Conservation (phyloP, 2,113 vertebrate genomes). For the Otus sunia region DNA sequence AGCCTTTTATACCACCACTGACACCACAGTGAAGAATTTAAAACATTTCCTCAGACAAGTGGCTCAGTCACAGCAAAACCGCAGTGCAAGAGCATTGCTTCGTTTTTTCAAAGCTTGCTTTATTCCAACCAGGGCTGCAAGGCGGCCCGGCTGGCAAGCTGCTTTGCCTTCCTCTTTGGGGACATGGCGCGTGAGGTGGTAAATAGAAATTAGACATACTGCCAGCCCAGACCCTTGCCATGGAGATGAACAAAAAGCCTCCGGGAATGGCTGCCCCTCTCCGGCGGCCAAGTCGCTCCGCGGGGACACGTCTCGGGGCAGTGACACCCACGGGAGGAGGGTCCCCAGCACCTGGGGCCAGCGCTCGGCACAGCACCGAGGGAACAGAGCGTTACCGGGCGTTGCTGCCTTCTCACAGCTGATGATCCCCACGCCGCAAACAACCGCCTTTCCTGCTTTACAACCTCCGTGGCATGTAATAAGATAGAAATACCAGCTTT, state of each 20-base stretch:
- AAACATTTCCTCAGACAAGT: slow-evolving; percentile 40
- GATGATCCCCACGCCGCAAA: fast-evolving
- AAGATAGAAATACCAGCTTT: neutral
- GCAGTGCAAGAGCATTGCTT: neutral
- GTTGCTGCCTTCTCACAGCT: fast-evolving
- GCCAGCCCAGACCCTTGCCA: neutral
- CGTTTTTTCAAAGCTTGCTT: neutral
- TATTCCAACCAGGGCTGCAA: fast-evolving
- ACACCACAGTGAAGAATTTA: neutral
- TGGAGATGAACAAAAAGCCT: fast-evolving
- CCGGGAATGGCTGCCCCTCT: neutral
- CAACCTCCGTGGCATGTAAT: neutral
- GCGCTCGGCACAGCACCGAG: fast-evolving
- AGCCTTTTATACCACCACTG: slow-evolving; percentile 10
- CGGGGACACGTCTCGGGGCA: fast-evolving
- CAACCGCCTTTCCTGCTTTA: fast-evolving
- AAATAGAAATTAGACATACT: fast-evolving
- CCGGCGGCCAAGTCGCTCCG: fast-evolving
- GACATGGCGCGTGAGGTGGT: neutral
- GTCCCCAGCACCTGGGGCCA: neutral
- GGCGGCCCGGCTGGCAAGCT: neutral
- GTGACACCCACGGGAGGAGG: fast-evolving
- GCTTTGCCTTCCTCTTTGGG: fast-evolving
- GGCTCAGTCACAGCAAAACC: neutral
- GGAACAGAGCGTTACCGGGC: fast-evolving